phyloP scores from a whole-genome alignment of 2,113 vertebrate species.

The Scomber scombrus region DNA sequence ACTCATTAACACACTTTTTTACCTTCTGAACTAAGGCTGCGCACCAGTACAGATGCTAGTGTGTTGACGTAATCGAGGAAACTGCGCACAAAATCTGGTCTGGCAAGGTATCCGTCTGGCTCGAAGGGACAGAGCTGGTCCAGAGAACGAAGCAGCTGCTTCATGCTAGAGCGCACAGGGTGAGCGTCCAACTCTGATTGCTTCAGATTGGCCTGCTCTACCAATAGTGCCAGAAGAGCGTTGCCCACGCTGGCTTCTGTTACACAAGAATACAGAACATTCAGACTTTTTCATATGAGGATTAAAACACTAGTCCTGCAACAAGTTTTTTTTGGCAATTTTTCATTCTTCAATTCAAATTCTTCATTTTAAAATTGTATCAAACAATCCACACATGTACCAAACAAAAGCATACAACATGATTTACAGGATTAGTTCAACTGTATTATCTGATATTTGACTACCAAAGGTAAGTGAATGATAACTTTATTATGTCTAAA shows the following conservation, averaged over 20 bases:
- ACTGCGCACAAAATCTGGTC: constrained; percentile 86
- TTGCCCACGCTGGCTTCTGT: constrained; percentile 83
- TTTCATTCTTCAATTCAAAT: too few species aligned
- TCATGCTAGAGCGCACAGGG: constrained; percentile 87
- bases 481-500: neutral
- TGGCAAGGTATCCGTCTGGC: constrained; percentile 53
- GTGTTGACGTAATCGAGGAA: constrained; percentile 91
- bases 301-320: neutral
- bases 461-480: neutral
- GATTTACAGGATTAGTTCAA: too few species aligned
- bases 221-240: constrained; percentile 83
- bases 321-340: too few species aligned
- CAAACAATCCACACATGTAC: neutral
- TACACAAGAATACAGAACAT: neutral
- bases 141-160: constrained; percentile 88
- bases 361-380: neutral
- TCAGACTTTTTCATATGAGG: neutral
- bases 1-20: neutral
- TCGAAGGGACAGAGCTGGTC: constrained; percentile 83
- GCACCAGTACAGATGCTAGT: constrained; percentile 88
- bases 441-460: too few species aligned
- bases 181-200: constrained; percentile 88
- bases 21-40: constrained; percentile 90
- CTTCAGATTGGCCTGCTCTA: constrained; percentile 90
- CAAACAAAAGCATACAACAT: neutral